Conservation (phyloP, 2,113 vertebrate species). For the Naja naja region DNA sequence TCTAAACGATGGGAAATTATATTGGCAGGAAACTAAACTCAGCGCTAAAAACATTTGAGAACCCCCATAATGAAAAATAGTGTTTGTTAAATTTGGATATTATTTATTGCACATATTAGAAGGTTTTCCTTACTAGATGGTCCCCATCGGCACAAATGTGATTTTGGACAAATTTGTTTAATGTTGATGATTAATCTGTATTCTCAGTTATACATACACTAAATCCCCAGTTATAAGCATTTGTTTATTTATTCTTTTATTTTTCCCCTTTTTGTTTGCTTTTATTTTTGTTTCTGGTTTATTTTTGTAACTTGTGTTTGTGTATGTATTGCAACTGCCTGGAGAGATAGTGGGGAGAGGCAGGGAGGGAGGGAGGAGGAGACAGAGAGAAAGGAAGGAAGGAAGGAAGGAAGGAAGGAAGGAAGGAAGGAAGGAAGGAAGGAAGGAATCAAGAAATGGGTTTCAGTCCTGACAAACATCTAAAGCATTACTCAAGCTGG, state of each 20-base stretch:
- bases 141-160: neutral
- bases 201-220: neutral
- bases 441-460: neutral
- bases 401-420: too few relatives aligned
- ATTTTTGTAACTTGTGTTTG: neutral
- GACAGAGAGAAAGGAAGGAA: too few relatives aligned
- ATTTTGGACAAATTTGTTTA: neutral
- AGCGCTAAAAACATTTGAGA: neutral
- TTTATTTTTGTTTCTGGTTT: neutral
- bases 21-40: neutral
- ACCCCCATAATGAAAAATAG: neutral
- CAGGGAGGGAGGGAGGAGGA: too few relatives aligned
- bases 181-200: neutral
- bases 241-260: neutral
- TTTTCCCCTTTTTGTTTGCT: neutral
- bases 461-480: neutral
- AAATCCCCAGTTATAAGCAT: neutral
- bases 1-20: neutral
- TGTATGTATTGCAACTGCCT: too few relatives aligned
- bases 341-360: neutral
- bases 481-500: neutral
- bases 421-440: too few relatives aligned
- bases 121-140: neutral
- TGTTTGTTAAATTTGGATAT: neutral
- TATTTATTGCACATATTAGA: neutral